Evolutionary conservation across 2,888 invertebrate species (phyloP).

Genomic region (Tethea ocularis): DNA sequence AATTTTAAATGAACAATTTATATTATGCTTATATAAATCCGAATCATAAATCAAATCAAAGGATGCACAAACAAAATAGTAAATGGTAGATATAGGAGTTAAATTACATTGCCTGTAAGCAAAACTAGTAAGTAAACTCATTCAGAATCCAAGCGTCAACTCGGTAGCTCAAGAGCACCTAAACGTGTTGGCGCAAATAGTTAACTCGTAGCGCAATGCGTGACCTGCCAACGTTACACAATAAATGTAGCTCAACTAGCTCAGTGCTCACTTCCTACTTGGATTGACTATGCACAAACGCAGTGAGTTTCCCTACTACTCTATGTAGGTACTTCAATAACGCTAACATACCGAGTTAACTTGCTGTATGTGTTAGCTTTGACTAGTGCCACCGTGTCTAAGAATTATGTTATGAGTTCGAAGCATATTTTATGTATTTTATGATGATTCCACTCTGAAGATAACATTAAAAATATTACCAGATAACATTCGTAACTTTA

Average conservation of each 20-base stretch:
- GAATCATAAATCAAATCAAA: not conserved
- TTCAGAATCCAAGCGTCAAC: not conserved
- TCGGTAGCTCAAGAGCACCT: not conserved
- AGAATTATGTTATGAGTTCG: too few relatives aligned
- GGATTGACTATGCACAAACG: slow-evolving; percentile 5
- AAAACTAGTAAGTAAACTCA: not conserved
- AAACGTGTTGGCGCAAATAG: not conserved
- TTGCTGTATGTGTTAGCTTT: not conserved
- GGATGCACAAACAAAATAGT: not conserved
- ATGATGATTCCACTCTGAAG: too few relatives aligned
- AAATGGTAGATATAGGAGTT: too few relatives aligned
- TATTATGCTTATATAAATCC: not conserved
- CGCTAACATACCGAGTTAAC: not conserved
- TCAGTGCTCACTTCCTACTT: slow-evolving; percentile 1
- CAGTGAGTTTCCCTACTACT: slow-evolving; percentile 3
- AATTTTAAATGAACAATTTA: too few relatives aligned
- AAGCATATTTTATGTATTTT: too few relatives aligned
- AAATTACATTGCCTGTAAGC: not conserved
- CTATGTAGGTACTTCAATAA: not conserved
- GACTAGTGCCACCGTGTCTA: not conserved
- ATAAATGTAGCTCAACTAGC: not conserved
- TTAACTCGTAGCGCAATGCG: slow-evolving; percentile 1
- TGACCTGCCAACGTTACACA: slow-evolving; percentile 4
- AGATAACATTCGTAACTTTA: too few relatives aligned
- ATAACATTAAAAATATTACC: too few relatives aligned